These are phyloP conservation scores for Lagopus muta DNA, from an alignment of 2,113 vertebrate genomes.

Conservation along the genomic window DNA sequence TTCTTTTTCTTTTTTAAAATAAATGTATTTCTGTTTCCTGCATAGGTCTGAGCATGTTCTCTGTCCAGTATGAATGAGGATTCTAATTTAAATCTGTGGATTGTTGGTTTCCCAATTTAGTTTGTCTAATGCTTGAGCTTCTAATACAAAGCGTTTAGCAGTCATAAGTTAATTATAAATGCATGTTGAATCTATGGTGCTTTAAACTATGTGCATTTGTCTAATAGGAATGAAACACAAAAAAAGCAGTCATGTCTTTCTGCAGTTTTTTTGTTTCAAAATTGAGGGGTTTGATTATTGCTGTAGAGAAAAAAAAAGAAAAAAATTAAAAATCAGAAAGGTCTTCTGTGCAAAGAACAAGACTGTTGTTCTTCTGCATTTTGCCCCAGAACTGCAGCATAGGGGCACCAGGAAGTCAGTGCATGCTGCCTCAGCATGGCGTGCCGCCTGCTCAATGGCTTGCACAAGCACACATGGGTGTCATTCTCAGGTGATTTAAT, in stretches of 20 bases:
- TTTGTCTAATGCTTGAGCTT: fast-evolving
- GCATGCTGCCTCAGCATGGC: fast-evolving
- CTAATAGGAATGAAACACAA: neutral
- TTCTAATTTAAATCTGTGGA: neutral
- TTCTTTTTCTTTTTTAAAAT: neutral
- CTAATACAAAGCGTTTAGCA: fast-evolving
- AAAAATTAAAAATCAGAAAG: neutral
- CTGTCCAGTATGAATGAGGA: neutral
- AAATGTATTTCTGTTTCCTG: neutral
- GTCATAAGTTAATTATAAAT: fast-evolving
- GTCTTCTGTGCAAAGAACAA: neutral
- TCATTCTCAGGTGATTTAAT: neutral
- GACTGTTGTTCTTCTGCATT: neutral
- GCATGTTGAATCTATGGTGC: fast-evolving
- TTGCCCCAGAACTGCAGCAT: neutral
- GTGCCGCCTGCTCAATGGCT: neutral
- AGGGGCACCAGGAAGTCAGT: fast-evolving
- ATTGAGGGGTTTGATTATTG: fast-evolving
- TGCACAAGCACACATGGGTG: fast-evolving
- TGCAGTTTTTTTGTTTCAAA: neutral
- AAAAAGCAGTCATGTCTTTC: fast-evolving
- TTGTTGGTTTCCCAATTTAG: neutral
- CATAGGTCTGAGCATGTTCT: fast-evolving
- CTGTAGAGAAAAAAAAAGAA: too few relatives aligned
- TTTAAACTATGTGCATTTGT: neutral